A percentile compares a stretch with the other conserved stretches of the same genome.
Evolutionary conservation across 2,797 vertebrate genomes (phyloP).

Genomic region (Coilia nasus): DNA sequence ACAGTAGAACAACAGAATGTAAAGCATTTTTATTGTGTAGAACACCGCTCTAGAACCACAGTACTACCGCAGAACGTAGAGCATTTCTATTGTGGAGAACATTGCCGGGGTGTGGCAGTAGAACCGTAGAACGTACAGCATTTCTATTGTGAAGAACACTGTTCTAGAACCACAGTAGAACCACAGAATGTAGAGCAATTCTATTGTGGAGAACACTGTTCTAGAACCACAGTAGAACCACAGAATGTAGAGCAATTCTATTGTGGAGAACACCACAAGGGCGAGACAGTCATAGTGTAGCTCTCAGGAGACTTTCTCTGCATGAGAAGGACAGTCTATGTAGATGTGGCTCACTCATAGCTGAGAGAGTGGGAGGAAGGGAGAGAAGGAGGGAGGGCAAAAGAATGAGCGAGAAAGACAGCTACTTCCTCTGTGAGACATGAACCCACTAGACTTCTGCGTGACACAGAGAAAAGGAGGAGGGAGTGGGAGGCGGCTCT

Average conservation of each 20-base stretch:
- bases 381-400: not conserved
- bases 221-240: too few species aligned
- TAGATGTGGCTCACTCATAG: too few species aligned
- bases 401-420: slow-evolving; percentile 22
- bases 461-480: not conserved
- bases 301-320: not conserved
- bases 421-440: not conserved
- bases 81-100: not conserved
- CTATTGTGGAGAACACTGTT: too few species aligned
- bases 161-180: too few species aligned
- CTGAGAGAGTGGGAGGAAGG: not conserved
- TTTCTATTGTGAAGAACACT: too few species aligned
- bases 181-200: too few species aligned
- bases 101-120: too few species aligned
- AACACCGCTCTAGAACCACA: too few species aligned
- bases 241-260: too few species aligned
- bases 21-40: not conserved
- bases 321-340: not conserved
- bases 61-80: not conserved
- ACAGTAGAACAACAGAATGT: not conserved
- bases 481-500: not conserved
- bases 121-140: too few species aligned
- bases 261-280: not conserved
- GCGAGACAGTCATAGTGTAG: not conserved
- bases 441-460: not conserved